Conservation (phyloP, 2,797 vertebrate genomes). For the Sciurus vulgaris region DNA sequence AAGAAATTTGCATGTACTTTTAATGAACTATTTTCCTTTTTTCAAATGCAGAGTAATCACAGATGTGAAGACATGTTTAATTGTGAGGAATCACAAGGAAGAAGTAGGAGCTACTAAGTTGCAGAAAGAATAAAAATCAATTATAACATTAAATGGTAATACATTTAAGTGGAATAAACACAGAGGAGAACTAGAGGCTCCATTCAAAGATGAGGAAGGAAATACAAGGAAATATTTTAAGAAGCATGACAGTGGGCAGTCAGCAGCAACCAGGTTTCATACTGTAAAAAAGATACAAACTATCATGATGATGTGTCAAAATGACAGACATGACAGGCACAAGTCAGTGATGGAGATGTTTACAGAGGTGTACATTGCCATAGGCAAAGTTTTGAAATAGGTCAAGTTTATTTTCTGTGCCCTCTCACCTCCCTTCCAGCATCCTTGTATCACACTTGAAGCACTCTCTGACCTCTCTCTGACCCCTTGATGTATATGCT, state of each 20-base stretch:
- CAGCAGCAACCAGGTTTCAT: constrained; percentile 31
- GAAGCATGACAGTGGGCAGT: neutral
- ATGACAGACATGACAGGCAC: constrained; percentile 65
- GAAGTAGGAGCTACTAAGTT: neutral
- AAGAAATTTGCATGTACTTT: neutral
- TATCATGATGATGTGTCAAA: constrained; percentile 25
- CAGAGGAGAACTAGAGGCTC: neutral
- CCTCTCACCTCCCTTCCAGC: constrained; percentile 62
- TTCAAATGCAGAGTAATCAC: neutral
- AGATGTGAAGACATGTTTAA: neutral
- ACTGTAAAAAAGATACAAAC: neutral
- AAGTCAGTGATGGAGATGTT: constrained; percentile 42
- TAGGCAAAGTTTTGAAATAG: constrained; percentile 56
- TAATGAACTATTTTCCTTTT: neutral
- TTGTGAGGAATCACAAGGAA: neutral
- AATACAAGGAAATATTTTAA: neutral
- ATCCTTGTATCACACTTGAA: neutral
- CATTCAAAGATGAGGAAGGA: neutral
- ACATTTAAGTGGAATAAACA: neutral
- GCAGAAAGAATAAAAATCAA: neutral
- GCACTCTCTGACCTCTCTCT: neutral
- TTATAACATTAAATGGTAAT: constrained; percentile 7
- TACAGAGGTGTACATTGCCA: constrained; percentile 9
- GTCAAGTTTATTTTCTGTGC: constrained; percentile 20
- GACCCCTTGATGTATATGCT: neutral